A percentile compares a stretch with the other conserved stretches of the same genome.
These are phyloP conservation scores for Luidia sarsii DNA, from an alignment of 53 echinoderm and acorn worm species.

Conservation along the genomic window DNA sequence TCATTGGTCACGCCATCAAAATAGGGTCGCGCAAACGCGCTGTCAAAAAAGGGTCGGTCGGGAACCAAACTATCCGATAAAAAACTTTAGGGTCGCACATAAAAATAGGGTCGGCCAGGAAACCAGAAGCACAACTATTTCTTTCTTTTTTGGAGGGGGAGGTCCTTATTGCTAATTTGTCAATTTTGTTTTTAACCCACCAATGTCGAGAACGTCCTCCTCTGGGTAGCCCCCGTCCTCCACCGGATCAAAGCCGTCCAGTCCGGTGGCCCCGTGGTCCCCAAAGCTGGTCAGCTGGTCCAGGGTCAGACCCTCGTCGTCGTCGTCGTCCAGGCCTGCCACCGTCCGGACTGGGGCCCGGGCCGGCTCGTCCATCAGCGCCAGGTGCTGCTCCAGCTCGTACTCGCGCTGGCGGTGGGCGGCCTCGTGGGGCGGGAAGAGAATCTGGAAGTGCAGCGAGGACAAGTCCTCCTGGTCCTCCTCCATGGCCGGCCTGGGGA, in stretches of 20 bases:
- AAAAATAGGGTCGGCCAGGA: no score
- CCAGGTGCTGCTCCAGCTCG: constrained; percentile 41
- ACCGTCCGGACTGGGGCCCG: not conserved
- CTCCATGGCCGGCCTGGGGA: no score
- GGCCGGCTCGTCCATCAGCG: constrained; percentile 40
- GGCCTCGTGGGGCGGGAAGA: constrained; percentile 37
- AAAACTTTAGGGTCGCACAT: no score
- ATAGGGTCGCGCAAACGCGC: no score
- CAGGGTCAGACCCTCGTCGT: constrained; percentile 62
- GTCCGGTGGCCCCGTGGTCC: not conserved
- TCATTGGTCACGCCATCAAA: no score
- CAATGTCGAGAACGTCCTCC: constrained; percentile 60
- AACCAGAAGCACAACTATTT: no score
- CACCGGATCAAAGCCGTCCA: constrained; percentile 21
- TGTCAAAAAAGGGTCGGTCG: no score
- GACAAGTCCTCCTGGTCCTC: constrained; percentile 28
- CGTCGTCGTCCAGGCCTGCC: constrained; percentile 27
- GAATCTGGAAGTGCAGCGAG: constrained; percentile 36
- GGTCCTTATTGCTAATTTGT: no score
- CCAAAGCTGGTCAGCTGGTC: constrained; percentile 55
- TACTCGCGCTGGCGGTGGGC: constrained; percentile 37
- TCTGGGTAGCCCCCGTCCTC: constrained; percentile 7
- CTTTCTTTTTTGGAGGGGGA: no score
- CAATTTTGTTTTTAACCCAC: constrained; percentile 33
- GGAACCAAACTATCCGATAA: no score